Evolutionary conservation across 1,140 invertebrate species (phyloP).

Genomic region (Thaumetopoea pityocampa): DNA sequence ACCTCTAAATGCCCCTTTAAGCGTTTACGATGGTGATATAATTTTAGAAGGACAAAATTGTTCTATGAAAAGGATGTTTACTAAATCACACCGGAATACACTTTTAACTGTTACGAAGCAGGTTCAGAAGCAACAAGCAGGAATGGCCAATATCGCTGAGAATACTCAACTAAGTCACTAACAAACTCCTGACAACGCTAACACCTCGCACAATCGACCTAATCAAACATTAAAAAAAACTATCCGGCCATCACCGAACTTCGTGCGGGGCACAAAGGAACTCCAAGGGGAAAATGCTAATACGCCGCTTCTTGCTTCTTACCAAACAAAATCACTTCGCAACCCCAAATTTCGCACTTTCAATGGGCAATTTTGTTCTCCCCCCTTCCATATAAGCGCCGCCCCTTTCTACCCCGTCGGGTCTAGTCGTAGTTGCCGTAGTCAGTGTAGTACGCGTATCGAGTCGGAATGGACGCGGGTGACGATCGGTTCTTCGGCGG

Average conservation of each 20-base stretch:
- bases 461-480: slow-evolving; percentile 53
- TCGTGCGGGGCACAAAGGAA: slow-evolving; percentile 37
- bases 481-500: slow-evolving; percentile 55
- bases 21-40: too few relatives aligned
- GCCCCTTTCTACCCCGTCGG: slow-evolving; percentile 36
- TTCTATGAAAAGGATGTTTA: too few relatives aligned
- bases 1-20: too few relatives aligned
- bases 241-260: slow-evolving; percentile 52
- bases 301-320: slow-evolving; percentile 56
- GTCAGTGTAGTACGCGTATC: slow-evolving; percentile 41
- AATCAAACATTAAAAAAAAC: slow-evolving; percentile 67
- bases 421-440: slow-evolving; percentile 14
- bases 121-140: slow-evolving; percentile 19
- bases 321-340: slow-evolving; percentile 70
- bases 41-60: too few relatives aligned
- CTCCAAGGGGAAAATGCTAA: slow-evolving; percentile 67
- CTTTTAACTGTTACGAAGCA: slow-evolving; percentile 3
- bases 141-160: background rate
- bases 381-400: slow-evolving; percentile 32
- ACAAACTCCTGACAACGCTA: slow-evolving; percentile 28
- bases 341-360: slow-evolving; percentile 72
- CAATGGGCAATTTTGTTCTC: slow-evolving; percentile 59
- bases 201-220: slow-evolving; percentile 61
- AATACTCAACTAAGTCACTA: slow-evolving; percentile 27
- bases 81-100: background rate